Percentiles rank a stretch among this genome's conserved stretches.
Evolutionary conservation across 2,113 vertebrate species (phyloP).

Genomic region (Cinclus mexicanus): DNA sequence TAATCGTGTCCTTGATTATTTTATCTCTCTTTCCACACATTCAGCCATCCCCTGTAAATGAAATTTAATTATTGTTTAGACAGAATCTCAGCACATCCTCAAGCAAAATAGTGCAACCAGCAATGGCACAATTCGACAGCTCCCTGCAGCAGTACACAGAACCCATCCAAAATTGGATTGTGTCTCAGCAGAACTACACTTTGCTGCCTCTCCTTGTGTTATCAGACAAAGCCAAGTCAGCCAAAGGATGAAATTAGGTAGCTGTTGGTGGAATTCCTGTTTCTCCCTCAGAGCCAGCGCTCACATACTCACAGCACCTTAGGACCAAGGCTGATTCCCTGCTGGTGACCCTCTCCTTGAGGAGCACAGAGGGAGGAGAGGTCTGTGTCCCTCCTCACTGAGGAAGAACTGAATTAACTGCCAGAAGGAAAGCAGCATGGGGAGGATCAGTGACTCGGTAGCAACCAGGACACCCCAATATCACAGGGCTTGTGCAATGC

Average conservation of each 20-base stretch:
- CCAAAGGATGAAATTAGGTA: neutral
- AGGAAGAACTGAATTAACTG: neutral
- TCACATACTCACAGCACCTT: accelerated
- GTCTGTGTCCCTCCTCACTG: accelerated
- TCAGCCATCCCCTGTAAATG: neutral
- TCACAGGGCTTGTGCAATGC: neutral
- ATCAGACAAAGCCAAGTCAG: neutral
- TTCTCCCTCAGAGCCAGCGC: neutral
- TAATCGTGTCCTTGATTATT: constrained; percentile 16
- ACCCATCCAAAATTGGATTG: neutral
- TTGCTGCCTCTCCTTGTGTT: neutral
- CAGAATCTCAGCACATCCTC: constrained; percentile 8
- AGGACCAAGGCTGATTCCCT: neutral
- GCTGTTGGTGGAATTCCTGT: neutral
- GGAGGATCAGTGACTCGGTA: neutral
- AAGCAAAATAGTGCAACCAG: neutral
- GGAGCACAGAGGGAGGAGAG: neutral
- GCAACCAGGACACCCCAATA: neutral
- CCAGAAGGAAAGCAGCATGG: accelerated
- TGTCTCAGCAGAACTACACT: neutral
- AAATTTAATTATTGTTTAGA: constrained; percentile 44
- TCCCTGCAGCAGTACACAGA: neutral
- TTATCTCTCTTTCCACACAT: neutral
- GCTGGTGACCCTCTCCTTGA: neutral
- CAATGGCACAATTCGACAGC: neutral